Percentiles rank a stretch among this genome's conserved stretches.
These are phyloP conservation scores for Drosophila sturtevanti DNA, from an alignment of 1,140 invertebrate genomes.

Conservation along the genomic window DNA sequence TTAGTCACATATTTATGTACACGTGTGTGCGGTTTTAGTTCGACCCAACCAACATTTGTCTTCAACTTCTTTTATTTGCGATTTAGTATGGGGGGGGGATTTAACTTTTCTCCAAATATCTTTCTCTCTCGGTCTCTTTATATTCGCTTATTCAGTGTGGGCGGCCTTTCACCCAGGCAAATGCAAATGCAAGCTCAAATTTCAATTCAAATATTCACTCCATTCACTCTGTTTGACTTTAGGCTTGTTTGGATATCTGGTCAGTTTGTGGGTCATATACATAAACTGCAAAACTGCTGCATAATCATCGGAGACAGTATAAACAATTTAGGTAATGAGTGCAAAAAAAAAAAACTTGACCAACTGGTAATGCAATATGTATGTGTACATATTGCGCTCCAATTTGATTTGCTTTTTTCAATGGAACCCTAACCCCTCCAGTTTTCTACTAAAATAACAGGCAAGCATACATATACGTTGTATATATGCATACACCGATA, in stretches of 20 bases:
- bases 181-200: slow-evolving; percentile 24
- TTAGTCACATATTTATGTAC: not conserved
- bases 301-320: slow-evolving; percentile 37
- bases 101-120: not conserved
- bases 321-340: slow-evolving; percentile 58
- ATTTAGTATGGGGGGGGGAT: not conserved
- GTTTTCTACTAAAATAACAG: too few relatives aligned
- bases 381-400: slow-evolving; percentile 9
- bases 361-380: slow-evolving; percentile 56
- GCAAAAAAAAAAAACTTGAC: slow-evolving; percentile 53
- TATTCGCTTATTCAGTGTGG: not conserved
- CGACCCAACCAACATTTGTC: too few relatives aligned
- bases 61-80: not conserved
- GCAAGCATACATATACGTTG: too few relatives aligned
- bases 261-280: slow-evolving; percentile 73
- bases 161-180: slow-evolving; percentile 46
- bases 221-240: slow-evolving; percentile 44
- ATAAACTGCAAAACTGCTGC: slow-evolving; percentile 33
- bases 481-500: too few relatives aligned
- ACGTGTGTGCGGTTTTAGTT: too few relatives aligned
- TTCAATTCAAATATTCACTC: not conserved
- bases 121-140: not conserved
- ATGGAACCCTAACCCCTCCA: not conserved
- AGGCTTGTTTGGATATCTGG: slow-evolving; percentile 46
- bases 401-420: slow-evolving; percentile 15